Evolutionary conservation across 2,797 vertebrate species (phyloP).

Genomic region (Pelobates cultripes): DNA sequence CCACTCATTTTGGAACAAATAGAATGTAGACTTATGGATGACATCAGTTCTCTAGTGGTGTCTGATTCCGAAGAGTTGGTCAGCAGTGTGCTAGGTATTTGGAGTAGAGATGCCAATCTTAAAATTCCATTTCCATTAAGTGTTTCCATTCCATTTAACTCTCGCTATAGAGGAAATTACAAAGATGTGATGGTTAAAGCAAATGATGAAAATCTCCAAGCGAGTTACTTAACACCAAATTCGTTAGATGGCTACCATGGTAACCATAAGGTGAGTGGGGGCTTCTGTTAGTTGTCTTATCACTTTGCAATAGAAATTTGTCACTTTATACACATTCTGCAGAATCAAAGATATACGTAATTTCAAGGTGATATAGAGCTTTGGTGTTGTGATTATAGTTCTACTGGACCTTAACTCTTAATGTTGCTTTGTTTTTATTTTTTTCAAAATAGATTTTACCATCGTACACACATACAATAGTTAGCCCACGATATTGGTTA

Average conservation of each 20-base stretch:
- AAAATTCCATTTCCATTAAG: conserved; percentile 74
- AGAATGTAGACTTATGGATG: conserved; percentile 72
- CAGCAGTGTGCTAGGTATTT: conserved; percentile 80
- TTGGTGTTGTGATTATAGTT: too few species aligned
- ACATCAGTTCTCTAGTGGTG: conserved; percentile 79
- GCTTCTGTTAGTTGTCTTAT: neutral
- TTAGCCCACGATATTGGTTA: too few species aligned
- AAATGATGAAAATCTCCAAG: conserved; percentile 70
- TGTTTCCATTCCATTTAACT: conserved; percentile 76
- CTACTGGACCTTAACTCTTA: too few species aligned
- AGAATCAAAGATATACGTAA: too few species aligned
- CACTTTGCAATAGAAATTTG: too few species aligned
- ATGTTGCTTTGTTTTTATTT: too few species aligned
- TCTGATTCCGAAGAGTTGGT: conserved; percentile 82
- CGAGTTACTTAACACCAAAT: conserved; percentile 77
- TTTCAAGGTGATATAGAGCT: too few species aligned
- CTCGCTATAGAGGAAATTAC: conserved; percentile 77
- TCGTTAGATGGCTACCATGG: conserved; percentile 73
- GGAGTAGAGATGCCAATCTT: conserved; percentile 58
- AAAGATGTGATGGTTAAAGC: conserved; percentile 82
- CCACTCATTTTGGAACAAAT: conserved; percentile 64
- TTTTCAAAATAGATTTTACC: too few species aligned
- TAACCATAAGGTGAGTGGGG: conserved; percentile 74
- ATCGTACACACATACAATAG: too few species aligned
- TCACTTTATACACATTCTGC: too few species aligned